Conservation (phyloP, 2,797 vertebrate species). For the Urocyon cinereoargenteus region DNA sequence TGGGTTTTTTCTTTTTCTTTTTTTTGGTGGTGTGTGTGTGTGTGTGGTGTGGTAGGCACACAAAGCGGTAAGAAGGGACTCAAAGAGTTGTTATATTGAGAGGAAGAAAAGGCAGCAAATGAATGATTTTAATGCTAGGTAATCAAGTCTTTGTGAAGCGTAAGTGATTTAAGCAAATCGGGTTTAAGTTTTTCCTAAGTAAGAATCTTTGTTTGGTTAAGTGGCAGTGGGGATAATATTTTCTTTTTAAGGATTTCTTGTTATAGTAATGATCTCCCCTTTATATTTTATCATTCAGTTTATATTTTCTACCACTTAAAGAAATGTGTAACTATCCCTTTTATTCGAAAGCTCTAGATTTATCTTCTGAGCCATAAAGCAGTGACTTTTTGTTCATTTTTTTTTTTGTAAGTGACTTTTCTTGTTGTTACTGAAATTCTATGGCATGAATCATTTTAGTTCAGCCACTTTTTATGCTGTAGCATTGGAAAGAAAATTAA, state of each 20-base stretch:
- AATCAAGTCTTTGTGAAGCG: not conserved
- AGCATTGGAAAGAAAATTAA: conserved; percentile 34
- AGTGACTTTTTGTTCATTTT: conserved; percentile 47
- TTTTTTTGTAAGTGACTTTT: conserved; percentile 34
- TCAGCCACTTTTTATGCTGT: not conserved
- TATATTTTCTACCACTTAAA: conserved; percentile 51
- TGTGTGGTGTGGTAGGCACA: not conserved
- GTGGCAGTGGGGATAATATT: not conserved
- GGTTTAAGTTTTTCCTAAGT: conserved; percentile 1
- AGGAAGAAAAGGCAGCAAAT: not conserved
- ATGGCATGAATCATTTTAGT: conserved; percentile 27
- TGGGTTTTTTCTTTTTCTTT: not conserved
- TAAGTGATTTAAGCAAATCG: not conserved
- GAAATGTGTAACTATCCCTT: not conserved
- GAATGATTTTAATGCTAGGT: conserved; percentile 20
- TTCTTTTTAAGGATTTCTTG: conserved; percentile 29
- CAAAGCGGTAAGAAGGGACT: not conserved
- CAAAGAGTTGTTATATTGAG: conserved; percentile 15
- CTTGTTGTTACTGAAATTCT: conserved; percentile 19
- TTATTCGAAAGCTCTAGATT: conserved; percentile 18
- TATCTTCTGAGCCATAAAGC: not conserved
- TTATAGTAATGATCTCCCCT: not conserved
- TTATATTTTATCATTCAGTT: conserved; percentile 43
- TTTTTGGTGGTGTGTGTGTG: not conserved
- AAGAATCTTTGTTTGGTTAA: conserved; percentile 47